Conservation (phyloP, 2,888 invertebrate species). For the Drosophila prostipennis region DNA sequence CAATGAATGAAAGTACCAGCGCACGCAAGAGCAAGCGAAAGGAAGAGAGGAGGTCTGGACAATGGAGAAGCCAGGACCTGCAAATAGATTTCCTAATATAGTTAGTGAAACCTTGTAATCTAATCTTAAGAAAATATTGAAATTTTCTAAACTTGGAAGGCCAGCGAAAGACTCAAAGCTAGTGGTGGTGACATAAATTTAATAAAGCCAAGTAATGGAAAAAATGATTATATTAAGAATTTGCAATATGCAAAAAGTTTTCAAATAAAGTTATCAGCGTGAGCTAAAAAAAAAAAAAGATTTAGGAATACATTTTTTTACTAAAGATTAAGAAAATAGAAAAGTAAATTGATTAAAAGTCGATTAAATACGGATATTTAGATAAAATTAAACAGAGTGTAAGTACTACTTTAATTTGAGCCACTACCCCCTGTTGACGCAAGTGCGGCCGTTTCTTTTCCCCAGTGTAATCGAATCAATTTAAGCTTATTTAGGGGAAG, state of each 20-base stretch:
- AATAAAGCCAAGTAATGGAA: conserved; percentile 8
- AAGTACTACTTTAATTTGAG: background rate
- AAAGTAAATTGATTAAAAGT: no score
- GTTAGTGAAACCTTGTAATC: conserved; percentile 14
- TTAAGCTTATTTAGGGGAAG: conserved; percentile 38
- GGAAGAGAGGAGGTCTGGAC: conserved; percentile 7
- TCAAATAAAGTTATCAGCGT: background rate
- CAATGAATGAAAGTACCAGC: conserved; percentile 64
- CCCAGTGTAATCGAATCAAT: conserved; percentile 61
- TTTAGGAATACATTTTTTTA: no score
- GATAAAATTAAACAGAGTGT: no score
- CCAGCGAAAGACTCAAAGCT: background rate
- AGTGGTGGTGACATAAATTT: background rate
- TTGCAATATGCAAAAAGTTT: background rate
- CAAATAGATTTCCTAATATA: conserved; percentile 1
- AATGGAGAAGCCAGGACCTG: conserved; percentile 13
- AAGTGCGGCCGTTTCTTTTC: conserved; percentile 2
- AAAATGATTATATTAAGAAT: background rate
- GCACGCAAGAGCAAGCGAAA: conserved; percentile 44
- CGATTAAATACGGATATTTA: no score
- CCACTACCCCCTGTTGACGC: background rate
- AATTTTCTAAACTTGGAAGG: conserved; percentile 8
- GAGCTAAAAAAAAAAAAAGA: no score
- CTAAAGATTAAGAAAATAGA: no score
- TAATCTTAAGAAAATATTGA: conserved; percentile 17